Percentiles rank a stretch among this genome's conserved stretches.
Evolutionary conservation across 2,888 invertebrate genomes (phyloP).

Genomic region (Merodon equestris): DNA sequence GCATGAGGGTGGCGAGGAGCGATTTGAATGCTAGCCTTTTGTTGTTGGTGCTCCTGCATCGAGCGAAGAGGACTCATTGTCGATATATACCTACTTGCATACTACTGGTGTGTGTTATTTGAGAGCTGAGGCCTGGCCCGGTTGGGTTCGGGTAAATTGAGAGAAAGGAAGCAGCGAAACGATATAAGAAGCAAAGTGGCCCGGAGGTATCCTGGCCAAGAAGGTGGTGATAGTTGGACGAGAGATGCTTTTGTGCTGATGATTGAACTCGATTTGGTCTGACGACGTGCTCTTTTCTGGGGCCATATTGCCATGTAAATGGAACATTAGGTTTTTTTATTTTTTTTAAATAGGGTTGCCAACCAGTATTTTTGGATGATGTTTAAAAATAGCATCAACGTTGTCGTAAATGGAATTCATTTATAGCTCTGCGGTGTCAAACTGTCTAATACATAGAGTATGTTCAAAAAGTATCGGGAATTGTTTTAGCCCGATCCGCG

Average conservation of each 20-base stretch:
- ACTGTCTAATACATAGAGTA: too few relatives aligned
- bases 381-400: background rate
- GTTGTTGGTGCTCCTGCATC: background rate
- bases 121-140: too few relatives aligned
- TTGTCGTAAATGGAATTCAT: too few relatives aligned
- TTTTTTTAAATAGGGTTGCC: constrained; percentile 33
- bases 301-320: constrained; percentile 11
- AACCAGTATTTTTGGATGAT: background rate
- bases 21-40: constrained; percentile 51
- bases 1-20: constrained; percentile 6
- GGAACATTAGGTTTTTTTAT: background rate
- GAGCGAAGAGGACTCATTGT: background rate
- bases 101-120: too few relatives aligned
- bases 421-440: too few relatives aligned
- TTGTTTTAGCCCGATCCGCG: too few relatives aligned
- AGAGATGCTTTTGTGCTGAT: constrained; percentile 32
- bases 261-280: constrained; percentile 50
- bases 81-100: too few relatives aligned
- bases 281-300: constrained; percentile 16
- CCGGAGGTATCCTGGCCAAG: constrained; percentile 30
- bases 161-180: constrained; percentile 12
- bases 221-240: constrained; percentile 26
- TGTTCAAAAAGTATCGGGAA: too few relatives aligned
- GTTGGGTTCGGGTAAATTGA: too few relatives aligned
- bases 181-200: constrained; percentile 19